Percentiles rank a stretch among this genome's conserved stretches.
phyloP scores from a whole-genome alignment of 2,113 vertebrate species.

The Muntiacus muntjak region DNA sequence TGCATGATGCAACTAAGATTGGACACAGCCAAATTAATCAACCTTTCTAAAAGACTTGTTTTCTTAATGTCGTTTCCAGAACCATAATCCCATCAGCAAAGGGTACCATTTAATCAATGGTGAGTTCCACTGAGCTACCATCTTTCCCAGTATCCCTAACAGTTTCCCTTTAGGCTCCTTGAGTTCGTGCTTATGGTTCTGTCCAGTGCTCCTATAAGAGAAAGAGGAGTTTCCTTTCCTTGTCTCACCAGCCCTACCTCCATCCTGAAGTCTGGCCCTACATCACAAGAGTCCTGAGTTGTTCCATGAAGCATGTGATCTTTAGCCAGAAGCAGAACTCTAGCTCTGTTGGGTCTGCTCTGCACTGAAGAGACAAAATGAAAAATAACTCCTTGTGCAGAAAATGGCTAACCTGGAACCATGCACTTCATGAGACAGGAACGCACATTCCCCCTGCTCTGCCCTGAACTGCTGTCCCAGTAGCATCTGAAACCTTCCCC shows the following conservation, averaged over 20 bases:
- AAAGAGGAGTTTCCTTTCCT: not conserved
- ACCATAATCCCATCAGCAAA: not conserved
- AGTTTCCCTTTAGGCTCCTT: not conserved
- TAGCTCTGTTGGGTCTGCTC: not conserved
- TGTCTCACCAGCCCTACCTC: not conserved
- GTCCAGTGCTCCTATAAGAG: not conserved
- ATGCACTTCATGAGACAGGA: not conserved
- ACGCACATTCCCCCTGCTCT: not conserved
- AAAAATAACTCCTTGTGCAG: not conserved
- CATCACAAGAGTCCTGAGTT: not conserved
- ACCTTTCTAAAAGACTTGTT: not conserved
- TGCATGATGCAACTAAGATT: not conserved
- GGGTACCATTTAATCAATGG: not conserved
- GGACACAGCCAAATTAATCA: not conserved
- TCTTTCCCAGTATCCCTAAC: too few relatives aligned
- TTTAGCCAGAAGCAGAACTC: not conserved
- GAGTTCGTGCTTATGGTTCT: fast-evolving
- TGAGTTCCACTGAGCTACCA: not conserved
- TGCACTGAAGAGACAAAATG: not conserved
- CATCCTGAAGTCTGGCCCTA: not conserved
- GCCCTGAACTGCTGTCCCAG: not conserved
- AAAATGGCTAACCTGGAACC: not conserved
- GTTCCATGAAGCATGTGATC: not conserved
- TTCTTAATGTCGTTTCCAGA: not conserved
- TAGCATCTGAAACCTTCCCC: not conserved